These are phyloP conservation scores for Cheilinus undulatus DNA, from an alignment of 2,113 vertebrate genomes.

Conservation along the genomic window DNA sequence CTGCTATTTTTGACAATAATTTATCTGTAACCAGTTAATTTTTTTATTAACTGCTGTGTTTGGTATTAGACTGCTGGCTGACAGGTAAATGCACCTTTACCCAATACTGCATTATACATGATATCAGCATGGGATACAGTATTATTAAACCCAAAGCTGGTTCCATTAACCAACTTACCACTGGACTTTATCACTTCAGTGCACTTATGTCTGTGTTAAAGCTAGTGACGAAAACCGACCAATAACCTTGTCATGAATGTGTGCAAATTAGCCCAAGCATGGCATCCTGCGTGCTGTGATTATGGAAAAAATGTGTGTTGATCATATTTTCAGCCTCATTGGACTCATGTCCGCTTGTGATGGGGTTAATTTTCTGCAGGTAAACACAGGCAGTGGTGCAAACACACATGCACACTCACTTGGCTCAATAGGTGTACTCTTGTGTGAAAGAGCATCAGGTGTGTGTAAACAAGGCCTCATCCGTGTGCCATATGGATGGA, in stretches of 20 bases:
- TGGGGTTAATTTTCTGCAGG: slow-evolving; percentile 65
- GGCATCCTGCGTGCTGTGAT: slow-evolving; percentile 26
- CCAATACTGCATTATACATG: too few species aligned
- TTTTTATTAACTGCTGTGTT: too few species aligned
- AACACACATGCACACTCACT: slow-evolving; percentile 14
- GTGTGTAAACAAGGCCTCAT: slow-evolving; percentile 70
- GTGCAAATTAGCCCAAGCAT: slow-evolving; percentile 15
- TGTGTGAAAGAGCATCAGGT: slow-evolving; percentile 69
- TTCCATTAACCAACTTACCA: too few species aligned
- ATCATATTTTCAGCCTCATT: slow-evolving; percentile 66
- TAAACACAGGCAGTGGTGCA: slow-evolving; percentile 62
- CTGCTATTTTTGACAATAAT: too few species aligned
- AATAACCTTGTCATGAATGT: slow-evolving; percentile 2
- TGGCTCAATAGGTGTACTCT: slow-evolving; percentile 58
- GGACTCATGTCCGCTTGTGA: slow-evolving; percentile 43
- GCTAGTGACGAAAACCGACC: not conserved
- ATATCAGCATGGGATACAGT: too few species aligned
- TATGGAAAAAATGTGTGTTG: slow-evolving; percentile 43
- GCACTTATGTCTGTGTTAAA: not conserved
- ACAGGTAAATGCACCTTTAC: too few species aligned
- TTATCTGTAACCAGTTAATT: too few species aligned
- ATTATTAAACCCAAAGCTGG: too few species aligned
- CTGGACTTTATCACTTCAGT: not conserved
- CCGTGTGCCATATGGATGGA: slow-evolving; percentile 66
- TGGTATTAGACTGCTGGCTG: too few species aligned